Evolutionary conservation across 2,888 invertebrate genomes (phyloP).

Genomic region (Pycnomerus fuliginosus): DNA sequence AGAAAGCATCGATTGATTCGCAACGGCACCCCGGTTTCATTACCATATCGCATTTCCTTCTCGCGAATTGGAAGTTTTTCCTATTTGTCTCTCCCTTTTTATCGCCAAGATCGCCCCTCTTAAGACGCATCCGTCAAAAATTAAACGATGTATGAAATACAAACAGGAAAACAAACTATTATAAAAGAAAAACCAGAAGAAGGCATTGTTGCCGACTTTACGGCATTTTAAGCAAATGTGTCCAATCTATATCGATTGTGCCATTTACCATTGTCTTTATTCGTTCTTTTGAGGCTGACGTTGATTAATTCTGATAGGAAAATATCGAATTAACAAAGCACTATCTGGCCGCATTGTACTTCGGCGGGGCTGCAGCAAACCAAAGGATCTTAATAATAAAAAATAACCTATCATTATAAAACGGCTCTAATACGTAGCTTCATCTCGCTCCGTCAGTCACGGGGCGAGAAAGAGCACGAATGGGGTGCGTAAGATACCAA

Average conservation of each 20-base stretch:
- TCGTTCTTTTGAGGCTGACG: conserved; percentile 12
- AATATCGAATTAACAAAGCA: conserved; percentile 25
- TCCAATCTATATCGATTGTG: conserved; percentile 5
- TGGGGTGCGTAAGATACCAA: conserved; percentile 31
- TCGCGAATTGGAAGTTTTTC: conserved; percentile 7
- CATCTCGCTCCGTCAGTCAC: background rate
- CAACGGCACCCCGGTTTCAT: no score
- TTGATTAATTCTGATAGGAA: conserved; percentile 21
- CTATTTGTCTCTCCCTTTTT: conserved; percentile 12
- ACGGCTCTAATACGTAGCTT: conserved; percentile 34
- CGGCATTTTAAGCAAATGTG: conserved; percentile 2
- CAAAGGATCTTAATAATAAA: conserved; percentile 45
- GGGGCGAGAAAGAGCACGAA: conserved; percentile 12
- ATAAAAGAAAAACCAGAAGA: background rate
- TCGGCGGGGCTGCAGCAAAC: conserved; percentile 21
- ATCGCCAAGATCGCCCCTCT: conserved; percentile 10
- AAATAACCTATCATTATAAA: conserved; percentile 46
- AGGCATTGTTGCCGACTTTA: background rate
- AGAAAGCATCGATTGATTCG: no score
- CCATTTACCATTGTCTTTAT: conserved; percentile 2
- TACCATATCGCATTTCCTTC: conserved; percentile 3
- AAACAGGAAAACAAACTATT: conserved; percentile 13
- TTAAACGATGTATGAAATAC: conserved; percentile 30
- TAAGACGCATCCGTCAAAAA: conserved; percentile 28
- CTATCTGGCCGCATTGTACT: conserved; percentile 11